phyloP scores from a whole-genome alignment of 2,113 vertebrate genomes.

The Sorex fumeus region DNA sequence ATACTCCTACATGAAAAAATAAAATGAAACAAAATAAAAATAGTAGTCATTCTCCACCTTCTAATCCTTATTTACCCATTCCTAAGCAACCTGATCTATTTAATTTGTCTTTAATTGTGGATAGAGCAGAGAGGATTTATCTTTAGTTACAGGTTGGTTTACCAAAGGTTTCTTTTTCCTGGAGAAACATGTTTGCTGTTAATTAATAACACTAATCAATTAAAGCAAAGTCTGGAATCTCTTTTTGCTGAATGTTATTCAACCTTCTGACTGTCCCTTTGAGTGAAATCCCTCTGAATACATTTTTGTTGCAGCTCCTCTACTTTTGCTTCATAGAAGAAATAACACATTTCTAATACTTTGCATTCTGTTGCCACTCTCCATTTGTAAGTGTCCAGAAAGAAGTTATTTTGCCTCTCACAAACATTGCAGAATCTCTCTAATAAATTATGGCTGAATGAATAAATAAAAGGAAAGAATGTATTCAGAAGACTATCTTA shows the following conservation, averaged over 20 bases:
- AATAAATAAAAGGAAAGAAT: neutral
- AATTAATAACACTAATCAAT: neutral
- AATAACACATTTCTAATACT: constrained; percentile 30
- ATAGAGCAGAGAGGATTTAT: neutral
- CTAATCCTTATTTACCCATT: rapidly evolving
- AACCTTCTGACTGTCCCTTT: neutral
- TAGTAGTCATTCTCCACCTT: neutral
- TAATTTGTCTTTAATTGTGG: neutral
- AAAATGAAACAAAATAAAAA: constrained; percentile 13
- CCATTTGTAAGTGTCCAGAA: neutral
- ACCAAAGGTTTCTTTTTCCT: neutral
- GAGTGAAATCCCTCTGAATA: neutral
- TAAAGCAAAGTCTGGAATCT: neutral
- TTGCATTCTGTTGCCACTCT: neutral
- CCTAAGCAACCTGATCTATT: neutral
- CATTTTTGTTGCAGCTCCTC: neutral
- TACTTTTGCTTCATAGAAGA: neutral
- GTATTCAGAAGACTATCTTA: constrained; percentile 13
- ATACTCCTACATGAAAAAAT: no score
- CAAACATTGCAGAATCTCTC: neutral
- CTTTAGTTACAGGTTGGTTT: neutral
- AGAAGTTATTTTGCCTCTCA: neutral
- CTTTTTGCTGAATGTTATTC: constrained; percentile 3
- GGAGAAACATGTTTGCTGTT: neutral
- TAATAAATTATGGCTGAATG: neutral